Percentiles rank a stretch among this genome's conserved stretches.
Conservation (phyloP, 1,140 invertebrate genomes). For the Battus philenor region DNA sequence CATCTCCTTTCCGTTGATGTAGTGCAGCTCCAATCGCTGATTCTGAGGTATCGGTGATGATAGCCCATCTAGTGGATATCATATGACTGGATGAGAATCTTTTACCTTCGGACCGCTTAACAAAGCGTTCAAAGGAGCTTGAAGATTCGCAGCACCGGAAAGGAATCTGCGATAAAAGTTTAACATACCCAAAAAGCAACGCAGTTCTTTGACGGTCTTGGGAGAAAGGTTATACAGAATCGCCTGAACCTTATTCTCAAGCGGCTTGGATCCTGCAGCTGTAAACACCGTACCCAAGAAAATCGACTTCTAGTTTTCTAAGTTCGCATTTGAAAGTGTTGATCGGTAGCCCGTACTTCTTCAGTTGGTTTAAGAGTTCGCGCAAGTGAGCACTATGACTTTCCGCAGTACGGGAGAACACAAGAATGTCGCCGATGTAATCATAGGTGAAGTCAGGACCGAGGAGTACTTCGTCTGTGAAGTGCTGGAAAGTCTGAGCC, state of each 20-base stretch:
- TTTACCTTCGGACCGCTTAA: not conserved
- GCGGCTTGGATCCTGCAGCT: not conserved
- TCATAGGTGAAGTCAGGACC: not conserved
- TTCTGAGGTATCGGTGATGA: not conserved
- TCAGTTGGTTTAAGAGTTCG: constrained; percentile 4
- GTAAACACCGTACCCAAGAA: not conserved
- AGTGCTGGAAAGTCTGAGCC: not conserved
- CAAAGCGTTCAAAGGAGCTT: not conserved
- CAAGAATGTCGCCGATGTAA: not conserved
- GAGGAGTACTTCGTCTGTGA: not conserved
- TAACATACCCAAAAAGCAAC: constrained; percentile 12
- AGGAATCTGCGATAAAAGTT: constrained; percentile 15
- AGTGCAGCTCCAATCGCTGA: not conserved
- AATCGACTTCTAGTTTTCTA: constrained; percentile 1
- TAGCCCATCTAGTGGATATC: not conserved
- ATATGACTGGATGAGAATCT: not conserved
- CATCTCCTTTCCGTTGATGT: not conserved
- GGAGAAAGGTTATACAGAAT: not conserved
- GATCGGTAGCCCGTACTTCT: constrained; percentile 12
- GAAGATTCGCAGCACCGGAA: not conserved
- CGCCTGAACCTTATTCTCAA: constrained; percentile 2
- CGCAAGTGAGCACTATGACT: too few relatives aligned
- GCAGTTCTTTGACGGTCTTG: constrained; percentile 6
- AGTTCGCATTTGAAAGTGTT: constrained; percentile 18
- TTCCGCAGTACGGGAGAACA: not conserved